A percentile compares a stretch with the other conserved stretches of the same genome.
These are phyloP conservation scores for Calephelis virginiensis DNA, from an alignment of 1,140 invertebrate species.

Conservation along the genomic window DNA sequence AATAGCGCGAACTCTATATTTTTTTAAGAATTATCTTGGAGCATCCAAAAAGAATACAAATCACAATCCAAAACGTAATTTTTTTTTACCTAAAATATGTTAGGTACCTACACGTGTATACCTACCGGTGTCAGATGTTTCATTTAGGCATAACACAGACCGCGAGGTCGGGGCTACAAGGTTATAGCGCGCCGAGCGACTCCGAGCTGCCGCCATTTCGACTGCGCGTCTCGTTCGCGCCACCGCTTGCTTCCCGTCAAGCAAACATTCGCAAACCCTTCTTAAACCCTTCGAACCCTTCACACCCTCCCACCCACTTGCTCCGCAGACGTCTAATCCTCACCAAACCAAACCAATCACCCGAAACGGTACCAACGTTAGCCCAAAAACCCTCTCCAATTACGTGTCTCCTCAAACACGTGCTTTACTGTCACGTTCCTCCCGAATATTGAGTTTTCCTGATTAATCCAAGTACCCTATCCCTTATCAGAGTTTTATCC, in stretches of 20 bases:
- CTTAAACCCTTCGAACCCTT: slow-evolving; percentile 19
- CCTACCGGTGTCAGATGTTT: slow-evolving; percentile 38
- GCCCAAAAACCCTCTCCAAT: not conserved
- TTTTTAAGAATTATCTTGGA: too few species aligned
- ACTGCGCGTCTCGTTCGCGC: slow-evolving; percentile 32
- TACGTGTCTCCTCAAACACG: slow-evolving; percentile 23
- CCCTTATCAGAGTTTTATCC: slow-evolving; percentile 44
- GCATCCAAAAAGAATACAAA: too few species aligned
- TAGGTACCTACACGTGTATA: slow-evolving; percentile 34
- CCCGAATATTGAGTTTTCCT: slow-evolving; percentile 30
- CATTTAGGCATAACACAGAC: slow-evolving; percentile 51
- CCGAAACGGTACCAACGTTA: not conserved
- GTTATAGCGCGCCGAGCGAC: slow-evolving; percentile 37
- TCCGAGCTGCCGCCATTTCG: slow-evolving; percentile 46
- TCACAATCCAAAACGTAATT: not conserved
- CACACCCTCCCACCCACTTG: slow-evolving; percentile 22
- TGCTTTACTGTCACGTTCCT: slow-evolving; percentile 20
- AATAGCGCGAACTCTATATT: too few species aligned
- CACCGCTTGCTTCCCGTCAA: slow-evolving; percentile 12
- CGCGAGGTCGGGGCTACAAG: slow-evolving; percentile 44
- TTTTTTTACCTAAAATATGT: slow-evolving; percentile 20
- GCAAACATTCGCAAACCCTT: slow-evolving; percentile 20
- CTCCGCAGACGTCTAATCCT: slow-evolving; percentile 22
- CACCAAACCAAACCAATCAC: not conserved
- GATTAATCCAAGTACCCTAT: slow-evolving; percentile 24